These are phyloP conservation scores for Diarsia mendica DNA, from an alignment of 2,888 invertebrate species.

Conservation along the genomic window DNA sequence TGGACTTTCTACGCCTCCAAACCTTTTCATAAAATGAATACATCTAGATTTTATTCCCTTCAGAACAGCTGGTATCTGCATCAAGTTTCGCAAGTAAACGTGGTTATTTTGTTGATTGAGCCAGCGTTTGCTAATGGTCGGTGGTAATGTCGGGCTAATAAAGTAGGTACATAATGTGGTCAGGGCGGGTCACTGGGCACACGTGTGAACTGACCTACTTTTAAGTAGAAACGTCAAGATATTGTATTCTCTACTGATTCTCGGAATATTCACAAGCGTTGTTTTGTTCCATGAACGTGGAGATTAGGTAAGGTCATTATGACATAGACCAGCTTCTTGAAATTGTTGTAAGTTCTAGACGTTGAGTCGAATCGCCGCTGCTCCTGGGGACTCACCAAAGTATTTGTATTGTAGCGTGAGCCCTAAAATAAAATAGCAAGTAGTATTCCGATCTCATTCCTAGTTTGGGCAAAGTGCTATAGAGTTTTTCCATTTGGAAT, in stretches of 20 bases:
- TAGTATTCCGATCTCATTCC: not conserved
- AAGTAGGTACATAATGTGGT: not conserved
- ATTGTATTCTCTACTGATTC: not conserved
- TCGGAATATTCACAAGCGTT: not conserved
- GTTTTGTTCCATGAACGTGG: not conserved
- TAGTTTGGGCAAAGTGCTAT: no score
- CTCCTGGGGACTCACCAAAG: not conserved
- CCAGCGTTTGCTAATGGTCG: not conserved
- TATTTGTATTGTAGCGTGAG: not conserved
- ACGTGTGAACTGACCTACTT: not conserved
- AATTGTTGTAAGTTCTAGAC: not conserved
- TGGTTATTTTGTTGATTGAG: not conserved
- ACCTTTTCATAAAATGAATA: not conserved
- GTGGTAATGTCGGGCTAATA: not conserved
- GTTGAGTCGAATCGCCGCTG: not conserved
- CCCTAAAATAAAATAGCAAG: not conserved
- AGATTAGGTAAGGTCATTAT: not conserved
- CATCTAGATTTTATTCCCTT: not conserved
- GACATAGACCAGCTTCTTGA: not conserved
- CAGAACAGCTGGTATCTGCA: not conserved
- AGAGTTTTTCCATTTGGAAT: no score
- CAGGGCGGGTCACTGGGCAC: not conserved
- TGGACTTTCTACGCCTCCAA: not conserved
- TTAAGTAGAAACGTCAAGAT: conserved; percentile 1
- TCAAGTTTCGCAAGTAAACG: not conserved